Percentiles rank a stretch among this genome's conserved stretches.
Evolutionary conservation across 92 coral and sea anemone species (phyloP).

Genomic region (Bergia sp.): DNA sequence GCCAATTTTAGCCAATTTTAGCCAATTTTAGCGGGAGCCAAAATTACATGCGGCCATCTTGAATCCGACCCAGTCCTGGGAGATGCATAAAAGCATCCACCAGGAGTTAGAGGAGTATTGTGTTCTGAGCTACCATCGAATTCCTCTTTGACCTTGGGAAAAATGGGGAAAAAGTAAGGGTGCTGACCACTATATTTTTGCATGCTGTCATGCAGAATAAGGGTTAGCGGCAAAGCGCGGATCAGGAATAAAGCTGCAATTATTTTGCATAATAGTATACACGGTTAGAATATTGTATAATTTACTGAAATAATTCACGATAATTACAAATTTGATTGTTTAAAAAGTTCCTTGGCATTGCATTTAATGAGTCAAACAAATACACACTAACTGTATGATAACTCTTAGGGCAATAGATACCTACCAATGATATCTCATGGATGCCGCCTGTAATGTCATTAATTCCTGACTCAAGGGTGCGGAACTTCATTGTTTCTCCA

Average conservation of each 20-base stretch:
- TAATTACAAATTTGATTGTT: background rate
- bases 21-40: no score
- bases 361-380: no score
- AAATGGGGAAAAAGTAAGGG: constrained; percentile 8
- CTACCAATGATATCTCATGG: no score
- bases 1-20: no score
- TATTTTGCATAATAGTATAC: constrained; percentile 37
- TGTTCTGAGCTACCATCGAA: constrained; percentile 20
- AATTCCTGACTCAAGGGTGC: no score
- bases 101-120: constrained; percentile 33
- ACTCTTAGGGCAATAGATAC: no score
- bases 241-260: constrained; percentile 37
- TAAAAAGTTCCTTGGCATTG: no score
- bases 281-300: constrained; percentile 33
- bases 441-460: background rate
- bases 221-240: constrained; percentile 9
- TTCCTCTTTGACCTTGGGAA: constrained; percentile 12
- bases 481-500: no score
- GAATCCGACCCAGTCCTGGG: background rate
- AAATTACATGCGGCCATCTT: no score
- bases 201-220: constrained; percentile 15
- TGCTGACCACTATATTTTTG: background rate
- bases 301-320: constrained; percentile 22
- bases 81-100: constrained; percentile 54
- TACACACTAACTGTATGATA: no score